Conservation (phyloP, 2,113 vertebrate genomes). For the Hippocampus barbouri region DNA sequence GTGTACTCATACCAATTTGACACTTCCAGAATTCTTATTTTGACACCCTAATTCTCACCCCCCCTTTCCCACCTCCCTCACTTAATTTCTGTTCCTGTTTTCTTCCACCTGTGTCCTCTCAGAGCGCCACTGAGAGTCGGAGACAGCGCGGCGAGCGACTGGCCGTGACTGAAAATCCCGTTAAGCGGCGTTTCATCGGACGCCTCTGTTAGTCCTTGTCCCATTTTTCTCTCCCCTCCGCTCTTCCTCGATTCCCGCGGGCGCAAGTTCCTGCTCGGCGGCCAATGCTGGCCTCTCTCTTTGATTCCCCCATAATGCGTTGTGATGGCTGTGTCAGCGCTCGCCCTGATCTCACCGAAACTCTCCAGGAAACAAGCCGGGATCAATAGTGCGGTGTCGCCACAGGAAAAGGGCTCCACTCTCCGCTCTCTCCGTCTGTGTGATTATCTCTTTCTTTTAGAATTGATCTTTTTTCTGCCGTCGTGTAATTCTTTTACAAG, state of each 20-base stretch:
- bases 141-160: conserved; percentile 32
- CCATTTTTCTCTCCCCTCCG: not conserved
- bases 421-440: conserved; percentile 23
- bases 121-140: conserved; percentile 21
- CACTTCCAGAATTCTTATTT: conserved; percentile 21
- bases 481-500: conserved; percentile 16
- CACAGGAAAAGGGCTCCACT: conserved; percentile 24
- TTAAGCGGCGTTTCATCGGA: conserved; percentile 25
- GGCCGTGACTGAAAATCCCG: conserved; percentile 44
- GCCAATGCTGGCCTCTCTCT: conserved; percentile 43
- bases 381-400: conserved; percentile 47
- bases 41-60: conserved; percentile 6
- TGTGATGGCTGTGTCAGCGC: conserved; percentile 54
- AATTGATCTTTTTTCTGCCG: conserved; percentile 4
- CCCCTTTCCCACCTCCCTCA: not conserved
- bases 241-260: not conserved
- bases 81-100: not conserved
- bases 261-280: conserved; percentile 24
- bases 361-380: conserved; percentile 47
- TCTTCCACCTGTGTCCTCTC: not conserved
- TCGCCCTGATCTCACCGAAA: conserved; percentile 49
- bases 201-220: not conserved
- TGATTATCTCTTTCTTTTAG: conserved; percentile 37
- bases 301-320: conserved; percentile 61
- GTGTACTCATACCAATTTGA: not conserved